A percentile compares a stretch with the other conserved stretches of the same genome.
Conservation (phyloP, 35 echinoderm and acorn worm species). For the Nesometra sesokonis region DNA sequence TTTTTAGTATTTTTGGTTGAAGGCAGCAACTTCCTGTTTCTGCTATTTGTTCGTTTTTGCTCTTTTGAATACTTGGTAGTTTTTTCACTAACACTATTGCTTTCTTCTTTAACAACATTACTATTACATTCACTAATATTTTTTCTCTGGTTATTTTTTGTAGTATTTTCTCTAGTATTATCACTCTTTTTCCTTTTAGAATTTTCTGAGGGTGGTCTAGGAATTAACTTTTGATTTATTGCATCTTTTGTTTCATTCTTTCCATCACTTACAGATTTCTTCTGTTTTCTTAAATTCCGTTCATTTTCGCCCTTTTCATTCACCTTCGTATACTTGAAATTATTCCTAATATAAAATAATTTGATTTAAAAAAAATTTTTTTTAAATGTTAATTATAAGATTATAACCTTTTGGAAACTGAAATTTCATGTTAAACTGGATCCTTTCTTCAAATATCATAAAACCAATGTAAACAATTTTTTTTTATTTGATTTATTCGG, state of each 20-base stretch:
- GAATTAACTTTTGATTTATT: background rate
- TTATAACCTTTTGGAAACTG: too few relatives aligned
- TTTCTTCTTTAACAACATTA: background rate
- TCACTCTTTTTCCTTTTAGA: background rate
- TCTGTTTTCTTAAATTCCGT: background rate
- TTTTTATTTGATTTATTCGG: too few relatives aligned
- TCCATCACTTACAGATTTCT: too few relatives aligned
- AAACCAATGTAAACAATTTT: too few relatives aligned
- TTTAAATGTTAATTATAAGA: too few relatives aligned
- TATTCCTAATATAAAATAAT: background rate
- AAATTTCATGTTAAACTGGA: too few relatives aligned
- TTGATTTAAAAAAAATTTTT: too few relatives aligned
- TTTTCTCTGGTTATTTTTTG: background rate
- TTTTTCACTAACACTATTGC: too few relatives aligned
- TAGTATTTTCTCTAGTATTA: background rate
- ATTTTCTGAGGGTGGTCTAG: background rate
- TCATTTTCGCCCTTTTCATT: constrained; percentile 1
- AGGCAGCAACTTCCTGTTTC: background rate
- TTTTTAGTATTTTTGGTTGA: background rate
- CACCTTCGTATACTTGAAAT: background rate
- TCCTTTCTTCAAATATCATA: too few relatives aligned
- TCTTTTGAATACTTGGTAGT: background rate
- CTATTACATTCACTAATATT: background rate
- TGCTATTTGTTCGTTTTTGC: background rate
- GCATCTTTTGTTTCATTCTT: background rate